Evolutionary conservation across 2,888 invertebrate genomes (phyloP).

Genomic region (Apodemia hepburni): DNA sequence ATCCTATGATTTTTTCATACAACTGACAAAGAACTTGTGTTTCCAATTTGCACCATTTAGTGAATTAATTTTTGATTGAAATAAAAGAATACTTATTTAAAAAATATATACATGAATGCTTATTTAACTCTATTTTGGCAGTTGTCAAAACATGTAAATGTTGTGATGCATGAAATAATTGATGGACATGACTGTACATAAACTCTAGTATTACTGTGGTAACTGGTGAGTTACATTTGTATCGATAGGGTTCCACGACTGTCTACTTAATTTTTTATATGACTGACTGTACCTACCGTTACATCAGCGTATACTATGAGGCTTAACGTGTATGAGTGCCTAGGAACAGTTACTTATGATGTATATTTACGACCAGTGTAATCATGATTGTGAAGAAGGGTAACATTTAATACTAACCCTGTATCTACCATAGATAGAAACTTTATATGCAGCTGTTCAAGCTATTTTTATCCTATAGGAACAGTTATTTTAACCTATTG

Average conservation of each 20-base stretch:
- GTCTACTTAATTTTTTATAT: slow-evolving; percentile 41
- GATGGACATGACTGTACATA: slow-evolving; percentile 6
- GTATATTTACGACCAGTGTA: slow-evolving; percentile 68
- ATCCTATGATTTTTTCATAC: background rate
- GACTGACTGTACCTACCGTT: slow-evolving; percentile 51
- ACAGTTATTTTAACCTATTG: slow-evolving; percentile 7
- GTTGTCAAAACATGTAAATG: too few species aligned
- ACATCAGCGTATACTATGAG: slow-evolving; percentile 44
- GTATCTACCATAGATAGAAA: slow-evolving; percentile 32
- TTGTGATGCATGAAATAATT: background rate
- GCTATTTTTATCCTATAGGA: slow-evolving; percentile 53
- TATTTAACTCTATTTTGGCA: too few species aligned
- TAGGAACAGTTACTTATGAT: slow-evolving; percentile 76
- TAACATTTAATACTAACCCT: slow-evolving; percentile 39
- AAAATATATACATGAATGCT: too few species aligned
- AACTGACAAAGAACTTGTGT: background rate
- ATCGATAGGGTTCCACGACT: slow-evolving; percentile 36
- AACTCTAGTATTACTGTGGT: background rate
- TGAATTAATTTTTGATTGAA: background rate
- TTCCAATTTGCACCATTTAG: background rate
- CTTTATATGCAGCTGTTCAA: slow-evolving; percentile 52
- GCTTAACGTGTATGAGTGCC: slow-evolving; percentile 73
- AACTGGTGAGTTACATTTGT: background rate
- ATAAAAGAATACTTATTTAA: background rate
- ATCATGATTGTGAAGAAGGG: slow-evolving; percentile 75